Percentiles rank a stretch among this genome's conserved stretches.
Evolutionary conservation across 2,113 vertebrate genomes (phyloP).

Genomic region (Callocephalon fimbriatum): DNA sequence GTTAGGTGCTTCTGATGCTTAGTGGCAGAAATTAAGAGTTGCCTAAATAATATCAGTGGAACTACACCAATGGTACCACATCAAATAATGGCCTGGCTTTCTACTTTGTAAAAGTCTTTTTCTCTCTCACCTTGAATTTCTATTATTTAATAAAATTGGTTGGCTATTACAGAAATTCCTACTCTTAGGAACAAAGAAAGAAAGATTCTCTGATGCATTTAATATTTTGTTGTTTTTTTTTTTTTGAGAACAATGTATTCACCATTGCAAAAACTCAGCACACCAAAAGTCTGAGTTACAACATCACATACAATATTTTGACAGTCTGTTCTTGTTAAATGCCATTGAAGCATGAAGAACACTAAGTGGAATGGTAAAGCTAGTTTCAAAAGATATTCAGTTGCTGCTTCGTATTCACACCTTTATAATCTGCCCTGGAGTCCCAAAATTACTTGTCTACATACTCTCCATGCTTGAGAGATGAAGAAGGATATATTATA

Average conservation of each 20-base stretch:
- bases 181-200: not conserved
- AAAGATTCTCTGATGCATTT: not conserved
- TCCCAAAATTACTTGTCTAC: not conserved
- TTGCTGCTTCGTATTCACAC: not conserved
- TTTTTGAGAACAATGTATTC: not conserved
- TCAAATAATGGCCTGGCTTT: not conserved
- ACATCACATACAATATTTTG: not conserved
- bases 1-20: not conserved
- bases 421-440: not conserved
- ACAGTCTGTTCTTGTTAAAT: not conserved
- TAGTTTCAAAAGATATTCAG: not conserved
- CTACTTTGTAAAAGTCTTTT: not conserved
- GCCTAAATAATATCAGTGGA: not conserved
- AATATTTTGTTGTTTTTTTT: not conserved
- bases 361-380: not conserved
- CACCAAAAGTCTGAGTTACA: not conserved
- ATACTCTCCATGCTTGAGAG: not conserved
- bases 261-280: not conserved
- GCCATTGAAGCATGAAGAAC: not conserved
- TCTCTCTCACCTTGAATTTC: not conserved
- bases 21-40: not conserved
- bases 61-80: not conserved
- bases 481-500: not conserved
- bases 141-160: not conserved
- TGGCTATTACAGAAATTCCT: not conserved